Base-by-base conservation (phyloP, 2,888 invertebrate genomes). In the Microdon myrmicae region DNA sequence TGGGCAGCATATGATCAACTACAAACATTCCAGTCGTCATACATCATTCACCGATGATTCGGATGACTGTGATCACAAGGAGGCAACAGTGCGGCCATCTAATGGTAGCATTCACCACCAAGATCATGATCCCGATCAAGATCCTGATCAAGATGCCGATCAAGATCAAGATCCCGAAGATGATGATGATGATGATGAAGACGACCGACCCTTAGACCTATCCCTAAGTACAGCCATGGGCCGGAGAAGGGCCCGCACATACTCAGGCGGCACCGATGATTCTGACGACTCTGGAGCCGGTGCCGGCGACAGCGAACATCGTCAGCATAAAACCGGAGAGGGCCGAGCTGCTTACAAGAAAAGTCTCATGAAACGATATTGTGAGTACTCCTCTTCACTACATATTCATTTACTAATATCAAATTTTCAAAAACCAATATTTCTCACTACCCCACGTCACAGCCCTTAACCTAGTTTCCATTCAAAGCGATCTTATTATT, bases 321-420 rank as follows among this genome's bases (percentile, higher is more conserved):
- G 67, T 56, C 41, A 58, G 47, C 34, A 76, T 4, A 78, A 77
- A 68, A 28, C 25, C 8, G 74, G 75, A 10, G 78, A 78, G 31
- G 77, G 75, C 47, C 71, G 78, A 13, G 75, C 77, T 13, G 90
- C 93, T 37, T 94, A 93, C 85, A 94, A 94, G 85, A 94, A 94
- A 81, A 92, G 89, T 75, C 87, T 94, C 74, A 94, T 94, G 87
- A 91, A 91, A 83, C 85, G 94, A 86, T 94, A 92, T 83, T 88
- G 94, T 94, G 89, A 94, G 94, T 91, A 64, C 39, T 22, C 12
- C 13, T 10, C n/a, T 34, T 3, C 6, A 19, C n/a, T n/a, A 12
- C 12, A 8, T 19, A 7, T 10, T 20, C n/a, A 20, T 1, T 26
- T 25, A n/a, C 17, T 5, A 28, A 39, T 37, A 14, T 22, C 13